Conservation (phyloP, 1,140 invertebrate species). For the Caenorhabditis remanei region DNA sequence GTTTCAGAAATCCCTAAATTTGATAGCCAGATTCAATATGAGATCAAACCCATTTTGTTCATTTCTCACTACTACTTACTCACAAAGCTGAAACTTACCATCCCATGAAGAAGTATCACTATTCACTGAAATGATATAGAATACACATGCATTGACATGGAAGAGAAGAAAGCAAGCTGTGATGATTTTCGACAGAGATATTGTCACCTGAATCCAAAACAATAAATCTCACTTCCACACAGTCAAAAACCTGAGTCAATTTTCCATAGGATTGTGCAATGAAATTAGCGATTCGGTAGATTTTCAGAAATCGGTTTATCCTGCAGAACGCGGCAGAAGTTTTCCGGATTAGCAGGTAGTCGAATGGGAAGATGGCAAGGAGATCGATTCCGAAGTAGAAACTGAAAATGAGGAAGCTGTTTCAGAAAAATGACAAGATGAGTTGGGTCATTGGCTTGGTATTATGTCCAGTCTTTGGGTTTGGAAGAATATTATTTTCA, state of each 20-base stretch:
- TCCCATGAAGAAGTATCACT: constrained; percentile 38
- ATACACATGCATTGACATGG: constrained; percentile 58
- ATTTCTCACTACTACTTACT: too few relatives aligned
- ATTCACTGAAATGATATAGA: constrained; percentile 54
- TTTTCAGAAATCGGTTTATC: constrained; percentile 52
- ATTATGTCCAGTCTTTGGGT: too few relatives aligned
- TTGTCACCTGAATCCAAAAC: constrained; percentile 5
- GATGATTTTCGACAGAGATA: constrained; percentile 48
- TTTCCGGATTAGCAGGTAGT: constrained; percentile 30
- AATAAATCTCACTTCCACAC: background rate
- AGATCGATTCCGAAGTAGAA: constrained; percentile 36
- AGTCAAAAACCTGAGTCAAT: constrained; percentile 6
- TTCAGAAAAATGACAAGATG: too few relatives aligned
- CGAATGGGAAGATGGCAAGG: constrained; percentile 39
- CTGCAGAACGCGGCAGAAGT: constrained; percentile 48
- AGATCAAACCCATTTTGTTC: too few relatives aligned
- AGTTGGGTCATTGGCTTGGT: too few relatives aligned
- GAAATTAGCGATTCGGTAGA: constrained; percentile 30
- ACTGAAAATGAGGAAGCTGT: background rate
- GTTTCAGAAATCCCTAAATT: background rate
- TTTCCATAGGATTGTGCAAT: constrained; percentile 39
- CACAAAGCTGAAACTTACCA: background rate
- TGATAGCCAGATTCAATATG: too few relatives aligned
- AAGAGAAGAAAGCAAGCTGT: constrained; percentile 44
- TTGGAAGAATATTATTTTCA: too few relatives aligned